Evolutionary conservation across 2,888 invertebrate species (phyloP).

Genomic region (Monochamus alternatus): DNA sequence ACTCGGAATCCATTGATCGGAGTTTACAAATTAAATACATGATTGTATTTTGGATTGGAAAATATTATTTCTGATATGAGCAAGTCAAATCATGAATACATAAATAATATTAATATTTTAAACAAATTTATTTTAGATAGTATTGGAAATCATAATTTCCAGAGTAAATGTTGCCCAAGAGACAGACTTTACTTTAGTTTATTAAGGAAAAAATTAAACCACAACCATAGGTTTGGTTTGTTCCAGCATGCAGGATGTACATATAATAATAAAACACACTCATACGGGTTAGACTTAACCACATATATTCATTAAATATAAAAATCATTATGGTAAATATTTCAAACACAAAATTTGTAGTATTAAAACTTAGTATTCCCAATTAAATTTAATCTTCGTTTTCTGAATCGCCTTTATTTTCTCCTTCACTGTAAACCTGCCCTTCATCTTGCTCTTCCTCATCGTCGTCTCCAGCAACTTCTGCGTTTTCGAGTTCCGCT

Average conservation of each 20-base stretch:
- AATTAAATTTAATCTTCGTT: conserved; percentile 39
- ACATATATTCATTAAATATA: conserved; percentile 29
- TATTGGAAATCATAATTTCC: too few species aligned
- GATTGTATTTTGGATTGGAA: too few species aligned
- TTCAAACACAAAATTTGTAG: conserved; percentile 21
- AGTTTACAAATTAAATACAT: too few species aligned
- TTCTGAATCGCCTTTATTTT: conserved; percentile 39
- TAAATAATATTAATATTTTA: too few species aligned
- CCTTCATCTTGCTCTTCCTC: conserved; percentile 78
- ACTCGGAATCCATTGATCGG: too few species aligned
- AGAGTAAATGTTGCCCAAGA: too few species aligned
- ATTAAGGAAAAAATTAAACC: too few species aligned
- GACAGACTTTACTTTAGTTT: too few species aligned
- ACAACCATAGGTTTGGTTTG: too few species aligned
- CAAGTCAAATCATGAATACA: too few species aligned
- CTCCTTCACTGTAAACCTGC: conserved; percentile 59
- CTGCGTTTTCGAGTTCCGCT: conserved; percentile 94
- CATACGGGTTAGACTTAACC: conserved; percentile 9
- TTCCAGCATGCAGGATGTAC: background rate
- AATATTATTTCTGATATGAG: too few species aligned
- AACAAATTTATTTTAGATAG: too few species aligned
- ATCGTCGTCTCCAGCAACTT: conserved; percentile 92
- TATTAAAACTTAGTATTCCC: conserved; percentile 27
- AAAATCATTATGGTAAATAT: conserved; percentile 31
- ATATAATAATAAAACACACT: background rate